Conservation (phyloP, 2,113 vertebrate genomes). For the Pterocles gutturalis region DNA sequence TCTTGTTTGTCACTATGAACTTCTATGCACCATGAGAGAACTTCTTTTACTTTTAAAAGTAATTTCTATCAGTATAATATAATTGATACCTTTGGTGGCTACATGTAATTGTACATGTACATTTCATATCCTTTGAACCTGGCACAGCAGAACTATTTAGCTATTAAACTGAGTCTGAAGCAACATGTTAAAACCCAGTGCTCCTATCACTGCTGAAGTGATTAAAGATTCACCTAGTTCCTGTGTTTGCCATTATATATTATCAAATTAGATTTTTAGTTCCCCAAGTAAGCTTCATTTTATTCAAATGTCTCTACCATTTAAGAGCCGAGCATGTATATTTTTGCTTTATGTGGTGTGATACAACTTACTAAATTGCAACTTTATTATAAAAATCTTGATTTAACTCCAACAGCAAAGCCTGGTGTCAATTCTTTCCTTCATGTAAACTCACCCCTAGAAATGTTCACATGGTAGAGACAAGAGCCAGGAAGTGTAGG, state of each 20-base stretch:
- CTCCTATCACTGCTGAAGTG: not conserved
- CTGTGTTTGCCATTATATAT: not conserved
- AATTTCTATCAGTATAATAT: not conserved
- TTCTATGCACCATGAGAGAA: fast-evolving
- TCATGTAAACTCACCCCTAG: not conserved
- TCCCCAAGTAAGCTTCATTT: not conserved
- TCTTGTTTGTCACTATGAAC: not conserved
- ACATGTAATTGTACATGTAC: not conserved
- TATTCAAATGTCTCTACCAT: not conserved
- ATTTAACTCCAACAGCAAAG: not conserved
- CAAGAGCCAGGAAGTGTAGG: not conserved
- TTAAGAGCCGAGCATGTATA: not conserved
- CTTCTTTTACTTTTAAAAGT: not conserved
- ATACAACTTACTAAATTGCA: not conserved
- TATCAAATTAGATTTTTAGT: not conserved
- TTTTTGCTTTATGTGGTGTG: not conserved
- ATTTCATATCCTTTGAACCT: not conserved
- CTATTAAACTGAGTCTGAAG: not conserved
- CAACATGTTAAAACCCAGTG: not conserved
- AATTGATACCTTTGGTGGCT: not conserved
- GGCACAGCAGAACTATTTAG: not conserved
- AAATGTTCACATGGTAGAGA: not conserved
- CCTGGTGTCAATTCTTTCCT: not conserved
- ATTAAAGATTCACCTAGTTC: not conserved
- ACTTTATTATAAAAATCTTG: not conserved